Evolutionary conservation across 2,888 invertebrate genomes (phyloP), one percentile per base, ranked within the genome.

Genomic region (Callimorpha dominula): DNA sequence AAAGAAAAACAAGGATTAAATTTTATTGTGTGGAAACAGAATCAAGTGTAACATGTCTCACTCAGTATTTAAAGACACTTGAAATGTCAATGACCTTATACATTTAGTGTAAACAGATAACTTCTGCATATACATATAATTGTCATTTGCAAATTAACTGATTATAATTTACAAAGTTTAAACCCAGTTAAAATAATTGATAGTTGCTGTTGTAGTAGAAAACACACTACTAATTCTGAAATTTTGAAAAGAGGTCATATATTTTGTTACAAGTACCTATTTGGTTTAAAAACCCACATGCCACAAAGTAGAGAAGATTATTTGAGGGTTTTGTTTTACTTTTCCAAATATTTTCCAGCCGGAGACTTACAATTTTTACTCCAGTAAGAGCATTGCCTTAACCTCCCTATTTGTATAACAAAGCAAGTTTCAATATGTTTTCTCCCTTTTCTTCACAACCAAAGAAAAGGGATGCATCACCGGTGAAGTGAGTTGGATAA

Each of bases 71-170:
- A 1, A 15, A 6, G 42, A 52, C 43, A 71, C 43, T 46, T 67
- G 40, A 63, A 17, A 54, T 17, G 67, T 67, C 66, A 71, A 62
- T 46, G 67, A 67, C 71, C 50, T 71, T 43, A 52, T 70, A 63
- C 11, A 57, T 43, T 52, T 52, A 17, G 12, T 54, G 14, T 65
- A 65, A 14, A 15, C 54, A 46, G 54, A 65, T 70, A 70, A 70
- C 43, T 70, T n/a, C 20, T 70, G 46, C 70, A 65, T 57, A 64
- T 42, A 54, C 12, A 64, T 42, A 43, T 40, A 64, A 49, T 42
- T 65, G 31, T 31, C 52, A 54, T 31, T 52, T 17, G 31, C 6
- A 15, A 54, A 46, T 65, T 63, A 17, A 62, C 49, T 52, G 40
- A 43, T n/a, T 64, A 64, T 31, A 1, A 31, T 31, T 31, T 31